Evolutionary conservation across 2,888 invertebrate genomes (phyloP).

Genomic region (Philonicus albiceps): DNA sequence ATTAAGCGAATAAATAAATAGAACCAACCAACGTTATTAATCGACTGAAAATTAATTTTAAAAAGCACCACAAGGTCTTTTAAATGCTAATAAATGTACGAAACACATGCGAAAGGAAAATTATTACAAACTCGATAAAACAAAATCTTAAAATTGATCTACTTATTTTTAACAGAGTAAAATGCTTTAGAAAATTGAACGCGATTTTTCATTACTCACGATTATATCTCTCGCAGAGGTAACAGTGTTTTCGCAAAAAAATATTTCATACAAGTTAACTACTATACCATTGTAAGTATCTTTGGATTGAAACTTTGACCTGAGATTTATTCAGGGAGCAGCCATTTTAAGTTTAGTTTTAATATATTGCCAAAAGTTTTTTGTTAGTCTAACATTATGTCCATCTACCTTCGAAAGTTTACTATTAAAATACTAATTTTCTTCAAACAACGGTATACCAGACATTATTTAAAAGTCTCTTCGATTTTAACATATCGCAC

Average conservation of each 20-base stretch:
- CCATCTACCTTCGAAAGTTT: neutral
- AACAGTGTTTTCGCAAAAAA: neutral
- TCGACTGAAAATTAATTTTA: neutral
- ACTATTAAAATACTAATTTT: neutral
- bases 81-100: neutral
- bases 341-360: neutral
- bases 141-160: neutral
- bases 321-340: neutral
- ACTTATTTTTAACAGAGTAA: neutral
- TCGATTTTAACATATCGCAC: neutral
- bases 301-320: neutral
- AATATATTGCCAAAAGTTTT: neutral
- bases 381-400: neutral
- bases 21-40: no score
- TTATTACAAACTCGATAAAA: neutral
- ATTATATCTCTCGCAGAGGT: neutral
- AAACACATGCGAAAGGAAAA: slow-evolving; percentile 31
- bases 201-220: neutral
- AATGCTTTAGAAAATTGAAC: neutral
- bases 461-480: neutral
- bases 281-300: neutral
- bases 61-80: neutral
- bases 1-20: no score
- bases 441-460: neutral
- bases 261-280: neutral